A percentile compares a stretch with the other conserved stretches of the same genome.
Evolutionary conservation across 2,113 vertebrate genomes (phyloP).

Genomic region (Pachycephala philippinensis): DNA sequence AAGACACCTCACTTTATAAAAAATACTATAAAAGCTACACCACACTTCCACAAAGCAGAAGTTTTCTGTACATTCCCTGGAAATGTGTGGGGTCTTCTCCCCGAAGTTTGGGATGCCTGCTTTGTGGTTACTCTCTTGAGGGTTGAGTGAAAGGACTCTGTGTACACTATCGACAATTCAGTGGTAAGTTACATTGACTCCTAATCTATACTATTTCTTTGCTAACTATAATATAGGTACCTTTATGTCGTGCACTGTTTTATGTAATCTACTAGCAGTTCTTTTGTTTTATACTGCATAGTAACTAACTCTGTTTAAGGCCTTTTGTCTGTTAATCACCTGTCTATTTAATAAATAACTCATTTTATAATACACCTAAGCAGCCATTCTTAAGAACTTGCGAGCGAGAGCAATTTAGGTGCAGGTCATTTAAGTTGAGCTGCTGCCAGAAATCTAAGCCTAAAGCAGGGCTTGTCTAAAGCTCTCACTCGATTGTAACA

Average conservation of each 20-base stretch:
- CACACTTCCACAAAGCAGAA: background rate
- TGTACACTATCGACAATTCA: background rate
- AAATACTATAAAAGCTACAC: background rate
- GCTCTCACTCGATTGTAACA: background rate
- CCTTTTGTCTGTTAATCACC: background rate
- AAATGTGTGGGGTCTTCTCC: background rate
- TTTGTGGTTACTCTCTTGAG: background rate
- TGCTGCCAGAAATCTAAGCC: background rate
- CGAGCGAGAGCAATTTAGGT: background rate
- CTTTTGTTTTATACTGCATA: background rate
- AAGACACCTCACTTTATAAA: too few species aligned
- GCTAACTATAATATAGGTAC: background rate
- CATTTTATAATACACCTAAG: background rate
- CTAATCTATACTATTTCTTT: background rate
- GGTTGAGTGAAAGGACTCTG: background rate
- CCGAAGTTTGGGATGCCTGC: background rate
- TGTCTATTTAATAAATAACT: background rate
- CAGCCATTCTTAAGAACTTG: background rate
- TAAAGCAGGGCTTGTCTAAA: background rate
- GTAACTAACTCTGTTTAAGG: background rate
- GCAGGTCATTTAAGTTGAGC: background rate
- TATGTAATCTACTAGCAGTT: background rate
- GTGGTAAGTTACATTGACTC: background rate
- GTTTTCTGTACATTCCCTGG: background rate
- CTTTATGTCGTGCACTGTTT: background rate